Evolutionary conservation across 2,888 invertebrate genomes (phyloP), one percentile per base, ranked within the genome.

Genomic region (Ceraclea dissimilis): DNA sequence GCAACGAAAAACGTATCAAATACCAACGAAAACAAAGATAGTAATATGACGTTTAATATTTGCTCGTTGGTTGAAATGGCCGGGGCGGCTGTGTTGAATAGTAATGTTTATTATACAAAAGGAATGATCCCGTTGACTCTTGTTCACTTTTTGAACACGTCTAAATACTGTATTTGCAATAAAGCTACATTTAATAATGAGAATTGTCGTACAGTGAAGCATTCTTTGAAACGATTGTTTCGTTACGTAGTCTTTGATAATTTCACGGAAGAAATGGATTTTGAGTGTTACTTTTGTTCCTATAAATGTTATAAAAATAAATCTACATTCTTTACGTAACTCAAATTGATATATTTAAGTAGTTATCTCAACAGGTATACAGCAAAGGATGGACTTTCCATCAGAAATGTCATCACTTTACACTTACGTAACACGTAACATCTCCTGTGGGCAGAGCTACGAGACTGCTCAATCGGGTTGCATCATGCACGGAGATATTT

Each of bases 141-240:
- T 52, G 79, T 83, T 1, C 68, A 77, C 48, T 82, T 79, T 66
- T 68, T 86, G 62, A 82, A 85, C 64, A 67, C 76, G 65, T 81
- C 82, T 1, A 76, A 78, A 62, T 81, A 80, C 68, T 86, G 86
- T 67, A 66, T 79, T 1, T 86, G 86, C 68, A 83, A 84, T 1
- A 67, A 66, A 46, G 73, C 80, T 17, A 79, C 56, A 8, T 54
- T 56, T n/a, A 52, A 60, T 31, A 8, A n/a, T 19, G 17, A 8
- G 5, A 59, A 55, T 20, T 55, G 48, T n/a, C 20, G 22, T 11
- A 56, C 10, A 13, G 20, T 19, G 2, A 34, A 49, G n/a, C 34
- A 22, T 19, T 51, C 44, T 19, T 17, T 56, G 5, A 46, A 51
- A 39, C 39, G 46, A 5, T 52, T 58, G 11, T 54, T 50, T 20